Evolutionary conservation across 1,140 invertebrate species (phyloP).

Genomic region (Telenomus remus): DNA sequence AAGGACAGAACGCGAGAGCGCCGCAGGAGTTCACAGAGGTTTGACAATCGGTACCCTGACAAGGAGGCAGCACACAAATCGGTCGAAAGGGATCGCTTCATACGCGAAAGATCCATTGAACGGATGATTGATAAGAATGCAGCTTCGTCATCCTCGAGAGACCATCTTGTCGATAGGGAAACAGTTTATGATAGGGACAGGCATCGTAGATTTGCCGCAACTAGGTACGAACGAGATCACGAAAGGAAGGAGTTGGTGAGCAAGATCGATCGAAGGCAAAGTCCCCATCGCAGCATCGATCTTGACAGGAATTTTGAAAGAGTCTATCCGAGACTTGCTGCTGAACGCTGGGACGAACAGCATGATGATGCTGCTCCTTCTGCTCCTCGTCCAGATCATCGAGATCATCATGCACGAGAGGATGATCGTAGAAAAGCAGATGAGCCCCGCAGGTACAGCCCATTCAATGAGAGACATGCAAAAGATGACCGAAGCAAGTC

Average conservation of each 20-base stretch:
- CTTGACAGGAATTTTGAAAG: conserved; percentile 68
- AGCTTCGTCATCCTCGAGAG: conserved; percentile 28
- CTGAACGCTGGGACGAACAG: conserved; percentile 71
- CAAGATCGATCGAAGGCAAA: conserved; percentile 62
- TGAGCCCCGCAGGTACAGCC: conserved; percentile 68
- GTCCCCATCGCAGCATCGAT: conserved; percentile 63
- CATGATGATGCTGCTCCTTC: too few relatives aligned
- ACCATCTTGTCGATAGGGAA: conserved; percentile 57
- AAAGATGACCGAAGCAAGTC: conserved; percentile 66
- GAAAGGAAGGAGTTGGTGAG: conserved; percentile 66
- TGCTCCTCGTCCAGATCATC: conserved; percentile 59
- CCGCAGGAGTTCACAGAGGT: conserved; percentile 62
- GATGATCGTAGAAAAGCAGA: conserved; percentile 67
- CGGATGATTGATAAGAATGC: conserved; percentile 63
- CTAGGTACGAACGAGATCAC: conserved; percentile 65
- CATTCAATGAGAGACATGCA: conserved; percentile 68
- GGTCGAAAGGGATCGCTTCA: conserved; percentile 64
- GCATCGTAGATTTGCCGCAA: conserved; percentile 65
- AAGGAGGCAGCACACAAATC: conserved; percentile 62
- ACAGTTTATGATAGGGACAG: conserved; percentile 68
- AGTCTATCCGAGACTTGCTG: conserved; percentile 62
- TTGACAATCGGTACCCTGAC: conserved; percentile 64
- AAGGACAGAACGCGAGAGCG: conserved; percentile 65
- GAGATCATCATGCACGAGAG: conserved; percentile 66
- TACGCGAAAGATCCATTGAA: conserved; percentile 65